Conservation (phyloP, 2,797 vertebrate species). For the Knipowitschia caucasica region DNA sequence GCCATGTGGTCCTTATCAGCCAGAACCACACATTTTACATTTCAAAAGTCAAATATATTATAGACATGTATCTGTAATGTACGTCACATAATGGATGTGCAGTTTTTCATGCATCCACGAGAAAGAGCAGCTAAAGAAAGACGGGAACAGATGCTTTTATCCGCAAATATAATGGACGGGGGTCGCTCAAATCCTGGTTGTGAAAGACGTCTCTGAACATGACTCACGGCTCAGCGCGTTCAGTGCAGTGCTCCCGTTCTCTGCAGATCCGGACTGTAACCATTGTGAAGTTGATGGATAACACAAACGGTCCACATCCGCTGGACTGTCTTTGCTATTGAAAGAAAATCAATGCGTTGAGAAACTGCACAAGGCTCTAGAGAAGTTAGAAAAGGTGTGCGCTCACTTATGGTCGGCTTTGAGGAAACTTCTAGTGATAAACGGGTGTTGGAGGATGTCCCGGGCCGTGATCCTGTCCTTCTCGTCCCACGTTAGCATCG, state of each 20-base stretch:
- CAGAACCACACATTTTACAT: no score
- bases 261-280: neutral
- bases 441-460: neutral
- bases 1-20: no score
- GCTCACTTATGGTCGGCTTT: neutral
- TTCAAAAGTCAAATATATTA: no score
- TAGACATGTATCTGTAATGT: no score
- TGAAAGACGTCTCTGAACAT: neutral
- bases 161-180: neutral
- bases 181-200: neutral
- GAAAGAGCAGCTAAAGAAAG: neutral
- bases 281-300: neutral
- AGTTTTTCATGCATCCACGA: no score
- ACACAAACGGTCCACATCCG: neutral
- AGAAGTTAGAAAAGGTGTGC: neutral
- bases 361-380: neutral
- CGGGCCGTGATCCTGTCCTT: neutral
- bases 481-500: slow-evolving; percentile 4
- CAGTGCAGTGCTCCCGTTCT: no score
- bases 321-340: neutral
- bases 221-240: no score
- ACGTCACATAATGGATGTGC: no score
- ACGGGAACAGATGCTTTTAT: neutral
- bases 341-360: neutral
- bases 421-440: slow-evolving; percentile 2